phyloP scores from a whole-genome alignment of 2,888 invertebrate species.

The Margaritifera margaritifera region DNA sequence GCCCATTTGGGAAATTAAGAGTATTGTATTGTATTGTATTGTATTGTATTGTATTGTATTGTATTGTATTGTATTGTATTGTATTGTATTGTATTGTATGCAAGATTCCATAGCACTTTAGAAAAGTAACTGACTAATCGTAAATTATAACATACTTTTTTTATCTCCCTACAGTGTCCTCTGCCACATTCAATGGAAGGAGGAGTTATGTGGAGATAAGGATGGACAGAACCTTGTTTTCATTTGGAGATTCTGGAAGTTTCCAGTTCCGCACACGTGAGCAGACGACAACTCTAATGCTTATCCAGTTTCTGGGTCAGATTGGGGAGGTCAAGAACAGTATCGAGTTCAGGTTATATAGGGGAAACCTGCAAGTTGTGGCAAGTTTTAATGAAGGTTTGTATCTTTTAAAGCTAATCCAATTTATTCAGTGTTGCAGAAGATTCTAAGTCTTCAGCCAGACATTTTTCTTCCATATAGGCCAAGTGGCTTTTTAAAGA shows the following conservation, averaged over 20 bases:
- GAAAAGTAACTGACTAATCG: neutral
- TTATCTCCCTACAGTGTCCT: conserved; percentile 36
- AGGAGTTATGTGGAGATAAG: conserved; percentile 44
- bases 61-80: too few species aligned
- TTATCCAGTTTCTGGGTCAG: conserved; percentile 44
- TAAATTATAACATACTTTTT: neutral
- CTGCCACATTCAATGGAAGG: conserved; percentile 57
- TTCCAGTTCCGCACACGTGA: conserved; percentile 61
- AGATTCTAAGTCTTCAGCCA: neutral
- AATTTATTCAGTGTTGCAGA: neutral
- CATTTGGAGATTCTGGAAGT: conserved; percentile 57
- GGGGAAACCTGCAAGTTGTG: conserved; percentile 46
- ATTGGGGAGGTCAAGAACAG: conserved; percentile 27
- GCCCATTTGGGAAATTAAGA: too few species aligned
- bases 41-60: too few species aligned
- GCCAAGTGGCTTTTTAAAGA: too few species aligned
- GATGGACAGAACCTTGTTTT: conserved; percentile 48
- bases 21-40: too few species aligned
- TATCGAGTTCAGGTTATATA: conserved; percentile 57
- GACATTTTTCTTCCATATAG: neutral
- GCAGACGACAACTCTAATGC: conserved; percentile 50
- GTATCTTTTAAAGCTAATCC: neutral
- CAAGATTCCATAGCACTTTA: too few species aligned
- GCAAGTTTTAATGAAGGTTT: conserved; percentile 18
- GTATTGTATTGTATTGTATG: too few species aligned